A percentile compares a stretch with the other conserved stretches of the same genome.
Evolutionary conservation across 2,888 invertebrate genomes (phyloP).

Genomic region (Callyntrura guangdongensis): DNA sequence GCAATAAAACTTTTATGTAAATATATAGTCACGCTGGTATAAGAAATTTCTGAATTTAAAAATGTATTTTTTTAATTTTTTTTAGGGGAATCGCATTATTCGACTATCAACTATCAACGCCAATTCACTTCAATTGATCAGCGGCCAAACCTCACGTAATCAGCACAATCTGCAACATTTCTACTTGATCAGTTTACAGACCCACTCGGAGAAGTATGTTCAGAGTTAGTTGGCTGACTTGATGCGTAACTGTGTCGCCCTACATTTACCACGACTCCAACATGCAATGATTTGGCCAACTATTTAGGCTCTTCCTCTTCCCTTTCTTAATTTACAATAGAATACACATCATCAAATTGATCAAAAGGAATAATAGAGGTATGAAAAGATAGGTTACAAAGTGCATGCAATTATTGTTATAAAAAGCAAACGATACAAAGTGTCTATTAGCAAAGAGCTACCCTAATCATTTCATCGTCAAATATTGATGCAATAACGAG

Average conservation of each 20-base stretch:
- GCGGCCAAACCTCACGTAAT: not conserved
- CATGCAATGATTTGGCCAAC: slow-evolving; percentile 72
- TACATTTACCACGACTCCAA: slow-evolving; percentile 61
- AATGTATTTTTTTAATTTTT: slow-evolving; percentile 20
- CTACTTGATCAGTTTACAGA: slow-evolving; percentile 67
- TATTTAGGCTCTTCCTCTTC: slow-evolving; percentile 75
- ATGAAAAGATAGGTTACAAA: not conserved
- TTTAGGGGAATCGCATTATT: slow-evolving; percentile 63
- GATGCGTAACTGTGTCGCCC: slow-evolving; percentile 75
- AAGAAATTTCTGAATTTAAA: slow-evolving; percentile 8
- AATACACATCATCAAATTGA: not conserved
- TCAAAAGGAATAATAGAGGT: not conserved
- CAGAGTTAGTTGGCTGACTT: slow-evolving; percentile 7
- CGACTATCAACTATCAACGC: slow-evolving; percentile 16
- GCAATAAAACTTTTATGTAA: no score
- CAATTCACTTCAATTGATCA: slow-evolving; percentile 9
- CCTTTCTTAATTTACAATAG: slow-evolving; percentile 16
- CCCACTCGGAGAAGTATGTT: not conserved
- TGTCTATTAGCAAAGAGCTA: not conserved
- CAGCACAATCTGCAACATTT: slow-evolving; percentile 46
- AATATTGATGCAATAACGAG: slow-evolving; percentile 9
- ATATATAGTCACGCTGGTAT: no score
- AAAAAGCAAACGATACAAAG: not conserved
- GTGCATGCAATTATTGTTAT: not conserved
- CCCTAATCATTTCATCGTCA: slow-evolving; percentile 10